Conservation (phyloP, 2,113 vertebrate species). For the Micronycteris hirsuta region DNA sequence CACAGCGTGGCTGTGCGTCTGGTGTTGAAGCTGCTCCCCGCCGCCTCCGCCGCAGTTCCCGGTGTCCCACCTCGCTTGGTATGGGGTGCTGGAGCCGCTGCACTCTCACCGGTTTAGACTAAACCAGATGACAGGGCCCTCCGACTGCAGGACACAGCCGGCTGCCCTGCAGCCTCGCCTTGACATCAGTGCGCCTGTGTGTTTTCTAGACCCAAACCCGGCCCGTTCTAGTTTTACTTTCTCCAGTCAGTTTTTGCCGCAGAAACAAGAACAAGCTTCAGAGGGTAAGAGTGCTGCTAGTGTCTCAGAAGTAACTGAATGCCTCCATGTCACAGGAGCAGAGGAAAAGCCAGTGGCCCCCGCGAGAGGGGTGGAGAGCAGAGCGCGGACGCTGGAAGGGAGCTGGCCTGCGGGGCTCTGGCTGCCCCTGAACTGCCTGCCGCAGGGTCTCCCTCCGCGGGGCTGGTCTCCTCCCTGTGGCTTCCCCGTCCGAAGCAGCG, state of each 20-base stretch:
- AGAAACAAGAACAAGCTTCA: background rate
- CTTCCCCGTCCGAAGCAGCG: background rate
- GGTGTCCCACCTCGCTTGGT: background rate
- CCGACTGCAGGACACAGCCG: rapidly evolving
- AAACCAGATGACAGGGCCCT: rapidly evolving
- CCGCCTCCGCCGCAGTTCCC: background rate
- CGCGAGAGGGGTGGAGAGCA: rapidly evolving
- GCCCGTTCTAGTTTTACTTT: background rate
- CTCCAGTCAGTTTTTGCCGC: background rate
- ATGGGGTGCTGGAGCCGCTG: rapidly evolving
- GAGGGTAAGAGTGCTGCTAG: background rate
- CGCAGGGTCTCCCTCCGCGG: rapidly evolving
- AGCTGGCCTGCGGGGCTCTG: rapidly evolving
- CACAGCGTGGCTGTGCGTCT: background rate
- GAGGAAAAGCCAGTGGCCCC: rapidly evolving
- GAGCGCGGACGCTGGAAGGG: rapidly evolving
- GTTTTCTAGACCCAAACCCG: background rate
- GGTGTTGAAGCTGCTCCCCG: rapidly evolving
- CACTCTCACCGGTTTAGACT: background rate
- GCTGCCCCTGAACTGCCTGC: rapidly evolving
- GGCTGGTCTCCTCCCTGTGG: rapidly evolving
- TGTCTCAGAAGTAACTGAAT: background rate
- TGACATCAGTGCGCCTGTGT: background rate
- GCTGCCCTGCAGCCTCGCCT: background rate
- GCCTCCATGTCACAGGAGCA: background rate